Conservation (phyloP, 1,140 invertebrate species). For the Leptinotarsa defecta region DNA sequence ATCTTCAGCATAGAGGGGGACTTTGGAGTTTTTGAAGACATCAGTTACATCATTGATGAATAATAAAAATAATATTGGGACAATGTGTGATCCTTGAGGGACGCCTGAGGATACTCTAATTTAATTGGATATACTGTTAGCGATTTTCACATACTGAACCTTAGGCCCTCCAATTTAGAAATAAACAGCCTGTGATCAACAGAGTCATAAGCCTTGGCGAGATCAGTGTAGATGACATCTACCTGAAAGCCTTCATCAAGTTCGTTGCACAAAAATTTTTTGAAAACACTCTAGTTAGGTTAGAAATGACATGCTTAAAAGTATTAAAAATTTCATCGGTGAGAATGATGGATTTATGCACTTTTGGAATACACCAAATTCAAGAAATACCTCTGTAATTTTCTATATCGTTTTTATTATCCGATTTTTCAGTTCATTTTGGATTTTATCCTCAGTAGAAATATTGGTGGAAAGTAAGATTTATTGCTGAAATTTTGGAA, state of each 20-base stretch:
- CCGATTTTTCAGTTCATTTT: slow-evolving; percentile 1
- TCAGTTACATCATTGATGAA: not conserved
- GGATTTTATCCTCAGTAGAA: not conserved
- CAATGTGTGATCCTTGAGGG: not conserved
- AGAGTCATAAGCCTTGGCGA: slow-evolving; percentile 2
- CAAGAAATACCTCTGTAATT: not conserved
- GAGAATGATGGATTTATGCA: not conserved
- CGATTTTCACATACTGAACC: not conserved
- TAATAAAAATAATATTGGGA: slow-evolving; percentile 3
- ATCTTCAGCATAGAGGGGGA: not conserved
- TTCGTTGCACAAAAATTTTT: not conserved
- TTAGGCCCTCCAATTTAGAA: not conserved
- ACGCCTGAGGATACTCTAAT: slow-evolving; percentile 1
- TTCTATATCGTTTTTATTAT: not conserved
- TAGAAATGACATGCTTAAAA: not conserved
- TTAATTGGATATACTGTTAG: not conserved
- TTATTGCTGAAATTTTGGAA: not conserved
- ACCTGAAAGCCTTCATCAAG: not conserved
- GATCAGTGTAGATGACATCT: not conserved
- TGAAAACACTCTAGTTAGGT: not conserved
- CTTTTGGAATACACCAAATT: not conserved
- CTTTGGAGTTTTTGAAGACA: not conserved
- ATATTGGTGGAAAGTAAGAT: not conserved
- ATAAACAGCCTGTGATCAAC: not conserved
- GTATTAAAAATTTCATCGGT: not conserved